phyloP scores from a whole-genome alignment of 2,888 invertebrate species.

The Eupithecia dodoneata region DNA sequence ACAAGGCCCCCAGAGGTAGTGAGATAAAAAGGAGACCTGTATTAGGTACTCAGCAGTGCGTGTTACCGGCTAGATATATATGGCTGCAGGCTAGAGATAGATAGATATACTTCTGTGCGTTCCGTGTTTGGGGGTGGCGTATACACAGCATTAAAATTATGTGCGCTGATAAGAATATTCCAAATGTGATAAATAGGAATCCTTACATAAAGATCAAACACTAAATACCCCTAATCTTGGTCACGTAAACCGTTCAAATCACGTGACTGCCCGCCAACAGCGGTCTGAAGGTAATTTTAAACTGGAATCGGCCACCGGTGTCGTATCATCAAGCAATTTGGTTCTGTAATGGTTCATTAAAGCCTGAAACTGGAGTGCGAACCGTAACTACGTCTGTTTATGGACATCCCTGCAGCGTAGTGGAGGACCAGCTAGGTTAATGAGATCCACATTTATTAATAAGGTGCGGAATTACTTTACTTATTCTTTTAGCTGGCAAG shows the following conservation, averaged over 20 bases:
- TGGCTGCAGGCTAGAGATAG: background rate
- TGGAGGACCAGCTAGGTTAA: slow-evolving; percentile 1
- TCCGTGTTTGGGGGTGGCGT: too few species aligned
- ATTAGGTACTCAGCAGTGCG: background rate
- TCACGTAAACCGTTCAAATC: slow-evolving; percentile 15
- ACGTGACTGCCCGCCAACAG: slow-evolving; percentile 20
- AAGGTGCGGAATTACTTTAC: background rate
- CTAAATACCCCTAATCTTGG: background rate
- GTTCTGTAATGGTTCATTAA: slow-evolving; percentile 71
- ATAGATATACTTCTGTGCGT: background rate
- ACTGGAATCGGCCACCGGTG: slow-evolving; percentile 52
- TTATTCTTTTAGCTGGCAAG: background rate
- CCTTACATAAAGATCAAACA: background rate
- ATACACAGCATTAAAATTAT: background rate
- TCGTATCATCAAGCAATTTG: slow-evolving; percentile 66
- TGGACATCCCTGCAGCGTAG: slow-evolving; percentile 23
- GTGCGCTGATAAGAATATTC: background rate
- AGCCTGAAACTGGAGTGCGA: slow-evolving; percentile 62
- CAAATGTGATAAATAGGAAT: background rate
- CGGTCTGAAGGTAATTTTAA: slow-evolving; percentile 43
- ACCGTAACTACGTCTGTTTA: slow-evolving; percentile 45
- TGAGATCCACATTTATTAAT: background rate
- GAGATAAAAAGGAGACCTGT: too few species aligned
- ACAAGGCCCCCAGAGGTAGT: too few species aligned
- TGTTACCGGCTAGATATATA: background rate